Evolutionary conservation across 2,888 invertebrate genomes (phyloP).

Genomic region (Drosophila hawaiiensis): DNA sequence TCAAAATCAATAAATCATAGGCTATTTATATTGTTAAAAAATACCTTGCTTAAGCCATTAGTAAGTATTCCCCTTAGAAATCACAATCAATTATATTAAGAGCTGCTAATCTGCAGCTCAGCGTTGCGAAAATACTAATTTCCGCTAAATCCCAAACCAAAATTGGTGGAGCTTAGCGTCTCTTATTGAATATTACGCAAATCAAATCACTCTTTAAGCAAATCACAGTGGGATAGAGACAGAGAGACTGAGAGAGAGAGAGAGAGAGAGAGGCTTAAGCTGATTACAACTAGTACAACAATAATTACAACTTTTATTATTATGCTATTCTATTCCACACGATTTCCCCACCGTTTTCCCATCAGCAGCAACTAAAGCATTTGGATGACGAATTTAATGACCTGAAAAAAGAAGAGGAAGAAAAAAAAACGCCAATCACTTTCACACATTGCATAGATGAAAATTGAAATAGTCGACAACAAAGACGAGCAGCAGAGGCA

Average conservation of each 20-base stretch:
- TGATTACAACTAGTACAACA: conserved; percentile 30
- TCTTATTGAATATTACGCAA: conserved; percentile 46
- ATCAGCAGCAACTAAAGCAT: conserved; percentile 34
- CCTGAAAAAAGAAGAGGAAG: conserved; percentile 69
- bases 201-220: conserved; percentile 57
- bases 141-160: conserved; percentile 11
- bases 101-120: conserved; percentile 4
- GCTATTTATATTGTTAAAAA: not conserved
- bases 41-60: no score
- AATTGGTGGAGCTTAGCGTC: conserved; percentile 1
- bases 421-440: conserved; percentile 72
- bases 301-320: conserved; percentile 21
- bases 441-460: conserved; percentile 77
- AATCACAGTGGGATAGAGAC: conserved; percentile 8
- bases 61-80: not conserved
- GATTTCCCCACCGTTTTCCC: conserved; percentile 11
- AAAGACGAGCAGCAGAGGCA: conserved; percentile 53
- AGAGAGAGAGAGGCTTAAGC: conserved; percentile 20
- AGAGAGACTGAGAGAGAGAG: not conserved
- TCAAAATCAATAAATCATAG: no score
- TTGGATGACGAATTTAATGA: conserved; percentile 76
- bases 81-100: not conserved
- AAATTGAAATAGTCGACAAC: conserved; percentile 67
- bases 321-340: not conserved
- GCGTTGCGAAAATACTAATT: conserved; percentile 26